Conservation (phyloP, 2,888 invertebrate species). For the Ctena decussata region DNA sequence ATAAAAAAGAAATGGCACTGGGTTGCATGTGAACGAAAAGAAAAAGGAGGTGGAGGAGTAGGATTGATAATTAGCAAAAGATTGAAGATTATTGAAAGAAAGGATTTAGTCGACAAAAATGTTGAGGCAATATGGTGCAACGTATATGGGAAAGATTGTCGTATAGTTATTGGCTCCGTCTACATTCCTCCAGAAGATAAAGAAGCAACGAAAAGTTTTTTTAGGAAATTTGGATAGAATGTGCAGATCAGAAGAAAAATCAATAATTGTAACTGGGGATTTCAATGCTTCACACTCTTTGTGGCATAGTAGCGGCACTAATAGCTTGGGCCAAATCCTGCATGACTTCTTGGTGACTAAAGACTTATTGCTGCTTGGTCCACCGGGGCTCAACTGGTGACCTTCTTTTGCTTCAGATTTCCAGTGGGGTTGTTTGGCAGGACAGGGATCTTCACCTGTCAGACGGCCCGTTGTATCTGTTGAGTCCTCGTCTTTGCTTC, state of each 20-base stretch:
- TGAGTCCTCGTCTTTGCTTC: too few species aligned
- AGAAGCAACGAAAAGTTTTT: neutral
- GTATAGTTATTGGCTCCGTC: neutral
- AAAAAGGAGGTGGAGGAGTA: conserved; percentile 9
- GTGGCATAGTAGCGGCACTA: conserved; percentile 1
- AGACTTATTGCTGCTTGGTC: neutral
- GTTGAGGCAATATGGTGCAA: conserved; percentile 27
- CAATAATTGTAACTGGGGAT: conserved; percentile 17
- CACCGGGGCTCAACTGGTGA: too few species aligned
- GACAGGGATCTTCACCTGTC: neutral
- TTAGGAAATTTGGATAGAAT: neutral
- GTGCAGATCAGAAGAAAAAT: neutral
- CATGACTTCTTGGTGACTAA: neutral
- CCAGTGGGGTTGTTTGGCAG: too few species aligned
- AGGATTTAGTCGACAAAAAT: neutral
- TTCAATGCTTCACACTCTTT: conserved; percentile 17
- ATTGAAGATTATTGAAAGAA: conserved; percentile 20
- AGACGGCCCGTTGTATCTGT: neutral
- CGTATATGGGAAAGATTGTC: neutral
- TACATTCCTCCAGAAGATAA: conserved; percentile 7
- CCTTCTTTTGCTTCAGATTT: too few species aligned
- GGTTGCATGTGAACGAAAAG: neutral
- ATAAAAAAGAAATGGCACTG: conserved; percentile 26
- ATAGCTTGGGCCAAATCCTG: neutral
- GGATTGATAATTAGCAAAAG: conserved; percentile 4